Percentiles rank a stretch among this genome's conserved stretches.
Conservation (phyloP, 2,888 invertebrate genomes). For the Augochlorella aurata region DNA sequence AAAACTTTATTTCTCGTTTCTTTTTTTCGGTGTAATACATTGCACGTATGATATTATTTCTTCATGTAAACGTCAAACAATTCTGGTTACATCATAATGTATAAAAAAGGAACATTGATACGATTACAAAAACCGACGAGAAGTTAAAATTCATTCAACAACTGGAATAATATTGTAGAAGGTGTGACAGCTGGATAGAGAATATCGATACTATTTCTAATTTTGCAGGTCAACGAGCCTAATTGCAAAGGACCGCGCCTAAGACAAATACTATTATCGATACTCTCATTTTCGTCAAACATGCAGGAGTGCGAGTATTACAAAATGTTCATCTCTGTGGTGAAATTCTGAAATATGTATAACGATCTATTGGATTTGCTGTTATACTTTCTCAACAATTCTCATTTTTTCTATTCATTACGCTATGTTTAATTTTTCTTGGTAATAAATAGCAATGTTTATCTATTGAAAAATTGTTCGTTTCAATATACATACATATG, state of each 20-base stretch:
- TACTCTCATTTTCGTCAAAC: constrained; percentile 11
- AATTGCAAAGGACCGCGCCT: constrained; percentile 67
- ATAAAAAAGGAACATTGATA: background rate
- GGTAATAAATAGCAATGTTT: background rate
- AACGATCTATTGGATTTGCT: background rate
- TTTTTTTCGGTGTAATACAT: no score
- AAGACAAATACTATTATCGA: constrained; percentile 55
- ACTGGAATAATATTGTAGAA: constrained; percentile 14
- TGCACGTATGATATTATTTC: no score
- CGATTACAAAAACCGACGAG: background rate
- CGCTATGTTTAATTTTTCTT: background rate
- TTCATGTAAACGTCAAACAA: background rate
- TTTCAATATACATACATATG: no score
- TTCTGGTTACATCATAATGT: background rate
- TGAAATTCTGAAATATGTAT: background rate
- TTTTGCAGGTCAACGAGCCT: constrained; percentile 69
- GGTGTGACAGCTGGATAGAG: constrained; percentile 39
- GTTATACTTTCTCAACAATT: background rate
- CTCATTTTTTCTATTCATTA: background rate
- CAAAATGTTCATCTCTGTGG: background rate
- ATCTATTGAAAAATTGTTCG: background rate
- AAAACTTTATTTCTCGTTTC: background rate
- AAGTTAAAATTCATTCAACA: background rate
- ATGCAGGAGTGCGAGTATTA: background rate
- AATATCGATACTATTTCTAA: constrained; percentile 63